Evolutionary conservation across 2,113 vertebrate genomes (phyloP).

Genomic region (Ailuropoda melanoleuca): DNA sequence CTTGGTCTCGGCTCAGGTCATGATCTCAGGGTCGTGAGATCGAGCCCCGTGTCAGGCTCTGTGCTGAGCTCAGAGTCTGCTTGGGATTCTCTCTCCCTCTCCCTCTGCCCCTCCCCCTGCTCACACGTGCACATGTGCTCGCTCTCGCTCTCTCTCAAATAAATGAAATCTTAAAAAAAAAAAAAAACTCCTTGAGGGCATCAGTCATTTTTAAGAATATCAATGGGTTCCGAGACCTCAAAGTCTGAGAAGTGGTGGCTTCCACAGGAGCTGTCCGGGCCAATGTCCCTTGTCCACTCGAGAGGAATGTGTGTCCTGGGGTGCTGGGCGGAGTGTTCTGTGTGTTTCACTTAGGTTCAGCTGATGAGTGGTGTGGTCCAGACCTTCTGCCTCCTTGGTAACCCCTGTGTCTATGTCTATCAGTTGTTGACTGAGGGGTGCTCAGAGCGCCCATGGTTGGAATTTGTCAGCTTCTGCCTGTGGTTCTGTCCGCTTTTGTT

Average conservation of each 20-base stretch:
- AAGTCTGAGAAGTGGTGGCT: background rate
- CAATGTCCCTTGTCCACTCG: background rate
- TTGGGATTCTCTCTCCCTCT: background rate
- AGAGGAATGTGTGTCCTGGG: too few relatives aligned
- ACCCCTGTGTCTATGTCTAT: accelerated
- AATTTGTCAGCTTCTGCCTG: background rate
- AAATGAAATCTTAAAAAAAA: background rate
- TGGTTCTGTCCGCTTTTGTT: background rate
- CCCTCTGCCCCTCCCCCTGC: too few relatives aligned
- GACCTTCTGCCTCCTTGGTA: background rate
- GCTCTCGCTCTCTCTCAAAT: background rate
- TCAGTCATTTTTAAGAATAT: background rate
- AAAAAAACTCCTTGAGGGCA: background rate
- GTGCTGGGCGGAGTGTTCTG: accelerated
- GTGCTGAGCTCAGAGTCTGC: background rate
- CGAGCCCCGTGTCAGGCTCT: background rate
- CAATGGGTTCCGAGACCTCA: background rate
- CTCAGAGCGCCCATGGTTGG: too few relatives aligned
- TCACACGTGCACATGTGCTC: background rate
- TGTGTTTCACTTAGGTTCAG: background rate
- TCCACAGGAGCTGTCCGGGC: background rate
- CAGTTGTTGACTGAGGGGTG: background rate
- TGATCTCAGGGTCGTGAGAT: background rate
- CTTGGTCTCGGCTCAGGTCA: background rate
- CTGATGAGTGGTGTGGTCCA: accelerated